These are phyloP conservation scores for Umimayanthus kanabou DNA, from an alignment of 92 coral and sea anemone species.

Conservation along the genomic window DNA sequence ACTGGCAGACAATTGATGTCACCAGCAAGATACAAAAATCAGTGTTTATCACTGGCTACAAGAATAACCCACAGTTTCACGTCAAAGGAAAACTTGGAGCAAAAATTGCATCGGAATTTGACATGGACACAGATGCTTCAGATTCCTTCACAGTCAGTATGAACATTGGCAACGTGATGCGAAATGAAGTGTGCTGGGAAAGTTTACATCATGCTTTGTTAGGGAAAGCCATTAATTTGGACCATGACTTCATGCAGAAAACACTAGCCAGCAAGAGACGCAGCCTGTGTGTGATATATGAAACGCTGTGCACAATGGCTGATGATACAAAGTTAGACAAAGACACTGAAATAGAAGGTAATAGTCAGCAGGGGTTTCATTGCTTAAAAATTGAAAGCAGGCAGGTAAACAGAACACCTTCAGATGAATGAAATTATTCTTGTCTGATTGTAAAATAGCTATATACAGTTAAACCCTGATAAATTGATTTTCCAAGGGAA, in stretches of 20 bases:
- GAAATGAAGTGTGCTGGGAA: slow-evolving; percentile 78
- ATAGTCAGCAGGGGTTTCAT: no score
- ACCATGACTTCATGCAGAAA: slow-evolving; percentile 79
- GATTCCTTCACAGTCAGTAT: slow-evolving; percentile 81
- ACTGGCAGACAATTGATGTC: slow-evolving; percentile 67
- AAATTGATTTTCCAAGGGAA: no score
- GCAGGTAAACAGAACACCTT: no score
- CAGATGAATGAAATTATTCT: no score
- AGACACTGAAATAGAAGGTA: slow-evolving; percentile 70
- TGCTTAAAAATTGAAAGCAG: no score
- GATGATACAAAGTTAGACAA: slow-evolving; percentile 64
- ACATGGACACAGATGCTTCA: slow-evolving; percentile 72
- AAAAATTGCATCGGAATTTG: slow-evolving; percentile 89
- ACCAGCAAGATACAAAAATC: slow-evolving; percentile 52
- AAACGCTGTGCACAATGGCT: slow-evolving; percentile 59
- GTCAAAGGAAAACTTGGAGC: slow-evolving; percentile 85
- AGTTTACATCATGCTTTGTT: slow-evolving; percentile 59
- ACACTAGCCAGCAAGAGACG: slow-evolving; percentile 61
- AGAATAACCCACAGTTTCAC: slow-evolving; percentile 84
- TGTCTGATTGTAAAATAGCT: no score
- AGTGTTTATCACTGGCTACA: slow-evolving; percentile 68
- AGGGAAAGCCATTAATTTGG: slow-evolving; percentile 61
- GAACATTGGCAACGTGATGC: slow-evolving; percentile 82
- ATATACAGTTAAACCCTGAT: no score
- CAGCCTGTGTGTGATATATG: slow-evolving; percentile 71